Conservation (phyloP, 2,113 vertebrate genomes). For the Edolisoma coerulescens region DNA sequence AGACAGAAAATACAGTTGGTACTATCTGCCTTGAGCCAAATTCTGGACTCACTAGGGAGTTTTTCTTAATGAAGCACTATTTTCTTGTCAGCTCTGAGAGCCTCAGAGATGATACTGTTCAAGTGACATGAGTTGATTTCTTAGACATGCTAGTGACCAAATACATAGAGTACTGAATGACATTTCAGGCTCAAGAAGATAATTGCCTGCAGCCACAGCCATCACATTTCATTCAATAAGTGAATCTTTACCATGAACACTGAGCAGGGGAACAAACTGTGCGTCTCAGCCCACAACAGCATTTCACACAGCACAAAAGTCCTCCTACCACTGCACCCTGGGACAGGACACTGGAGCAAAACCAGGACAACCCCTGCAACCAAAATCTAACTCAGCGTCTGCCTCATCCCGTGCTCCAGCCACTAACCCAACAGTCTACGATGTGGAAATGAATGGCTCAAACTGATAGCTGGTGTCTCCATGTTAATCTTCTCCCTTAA, state of each 20-base stretch:
- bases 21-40: background rate
- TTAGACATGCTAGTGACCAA: background rate
- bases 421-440: rapidly evolving
- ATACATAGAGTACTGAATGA: background rate
- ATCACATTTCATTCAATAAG: background rate
- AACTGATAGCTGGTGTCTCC: background rate
- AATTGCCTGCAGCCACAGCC: background rate
- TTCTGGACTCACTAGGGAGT: background rate
- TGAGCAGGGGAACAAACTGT: background rate
- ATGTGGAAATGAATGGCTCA: background rate
- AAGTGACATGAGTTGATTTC: background rate
- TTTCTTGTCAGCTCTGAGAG: background rate
- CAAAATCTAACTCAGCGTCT: background rate
- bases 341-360: background rate
- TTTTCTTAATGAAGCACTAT: background rate
- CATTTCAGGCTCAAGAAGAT: background rate
- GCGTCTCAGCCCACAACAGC: background rate
- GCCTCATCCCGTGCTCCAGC: background rate
- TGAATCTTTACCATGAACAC: background rate
- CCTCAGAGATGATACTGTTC: background rate
- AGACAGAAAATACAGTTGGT: background rate
- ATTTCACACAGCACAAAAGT: background rate
- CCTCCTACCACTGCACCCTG: background rate
- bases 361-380: background rate
- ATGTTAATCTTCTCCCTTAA: background rate